A percentile compares a stretch with the other conserved stretches of the same genome.
Evolutionary conservation across 2,888 invertebrate species (phyloP).

Genomic region (Drosophila hamatofila): DNA sequence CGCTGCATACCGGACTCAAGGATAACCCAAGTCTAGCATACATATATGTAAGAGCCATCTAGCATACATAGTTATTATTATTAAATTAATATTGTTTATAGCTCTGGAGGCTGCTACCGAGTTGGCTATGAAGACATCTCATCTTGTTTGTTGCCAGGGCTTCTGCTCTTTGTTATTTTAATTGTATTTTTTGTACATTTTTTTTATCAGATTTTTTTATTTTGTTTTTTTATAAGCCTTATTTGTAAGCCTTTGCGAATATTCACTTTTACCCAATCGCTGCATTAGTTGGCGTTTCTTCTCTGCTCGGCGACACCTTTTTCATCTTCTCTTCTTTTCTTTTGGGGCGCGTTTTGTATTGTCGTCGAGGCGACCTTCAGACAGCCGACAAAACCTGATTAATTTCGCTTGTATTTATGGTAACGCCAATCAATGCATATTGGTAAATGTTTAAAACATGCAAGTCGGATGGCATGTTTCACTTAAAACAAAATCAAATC

Average conservation of each 20-base stretch:
- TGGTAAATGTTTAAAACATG: slow-evolving; percentile 69
- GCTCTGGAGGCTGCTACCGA: background rate
- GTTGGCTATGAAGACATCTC: slow-evolving; percentile 22
- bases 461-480: slow-evolving; percentile 63
- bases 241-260: slow-evolving; percentile 27
- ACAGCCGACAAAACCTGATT: slow-evolving; percentile 59
- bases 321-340: slow-evolving; percentile 36
- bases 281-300: slow-evolving; percentile 57
- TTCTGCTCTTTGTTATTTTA: slow-evolving; percentile 19
- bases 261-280: slow-evolving; percentile 51
- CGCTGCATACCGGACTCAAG: slow-evolving; percentile 65
- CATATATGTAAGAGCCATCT: too few relatives aligned
- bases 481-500: slow-evolving; percentile 62
- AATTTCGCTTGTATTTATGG: slow-evolving; percentile 58
- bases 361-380: slow-evolving; percentile 47
- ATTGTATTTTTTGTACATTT: slow-evolving; percentile 1
- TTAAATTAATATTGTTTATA: slow-evolving; percentile 3
- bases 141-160: slow-evolving; percentile 13
- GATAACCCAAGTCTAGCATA: slow-evolving; percentile 32
- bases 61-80: slow-evolving; percentile 7
- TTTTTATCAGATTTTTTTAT: slow-evolving; percentile 18
- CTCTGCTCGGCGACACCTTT: slow-evolving; percentile 26
- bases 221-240: slow-evolving; percentile 25
- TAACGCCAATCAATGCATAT: slow-evolving; percentile 64
- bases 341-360: slow-evolving; percentile 27